phyloP scores from a whole-genome alignment of 2,797 vertebrate species.

The Lutjanus argentimaculatus region DNA sequence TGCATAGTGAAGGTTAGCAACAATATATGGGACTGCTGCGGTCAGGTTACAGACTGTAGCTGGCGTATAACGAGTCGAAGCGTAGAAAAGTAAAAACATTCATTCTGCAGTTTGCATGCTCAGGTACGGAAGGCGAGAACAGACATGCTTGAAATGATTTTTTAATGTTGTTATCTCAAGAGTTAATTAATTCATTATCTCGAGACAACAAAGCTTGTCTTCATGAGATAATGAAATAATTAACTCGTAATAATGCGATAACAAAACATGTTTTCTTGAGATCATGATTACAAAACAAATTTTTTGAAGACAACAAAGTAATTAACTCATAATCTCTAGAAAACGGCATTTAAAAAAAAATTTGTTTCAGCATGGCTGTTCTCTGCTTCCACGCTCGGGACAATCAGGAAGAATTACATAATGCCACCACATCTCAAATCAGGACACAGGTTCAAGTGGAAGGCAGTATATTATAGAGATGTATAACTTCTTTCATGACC shows the following conservation, averaged over 20 bases:
- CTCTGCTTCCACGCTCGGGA: slow-evolving; percentile 30
- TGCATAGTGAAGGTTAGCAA: slow-evolving; percentile 76
- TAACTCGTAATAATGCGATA: too few relatives aligned
- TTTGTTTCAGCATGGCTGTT: too few relatives aligned
- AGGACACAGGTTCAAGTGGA: slow-evolving; percentile 36
- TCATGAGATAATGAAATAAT: too few relatives aligned
- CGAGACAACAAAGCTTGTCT: too few relatives aligned
- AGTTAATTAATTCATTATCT: too few relatives aligned
- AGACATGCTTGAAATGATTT: too few relatives aligned
- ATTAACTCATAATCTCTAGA: too few relatives aligned
- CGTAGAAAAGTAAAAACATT: slow-evolving; percentile 59
- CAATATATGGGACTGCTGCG: slow-evolving; percentile 53
- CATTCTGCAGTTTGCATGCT: slow-evolving; percentile 47
- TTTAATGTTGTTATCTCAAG: too few relatives aligned
- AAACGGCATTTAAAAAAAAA: too few relatives aligned
- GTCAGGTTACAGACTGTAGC: slow-evolving; percentile 55
- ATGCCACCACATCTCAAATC: slow-evolving; percentile 19
- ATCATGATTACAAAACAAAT: too few relatives aligned
- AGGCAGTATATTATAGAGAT: slow-evolving; percentile 28
- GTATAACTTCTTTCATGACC: slow-evolving; percentile 8
- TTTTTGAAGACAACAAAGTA: too few relatives aligned
- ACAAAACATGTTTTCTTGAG: too few relatives aligned
- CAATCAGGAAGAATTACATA: slow-evolving; percentile 33
- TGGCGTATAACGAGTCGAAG: slow-evolving; percentile 38
- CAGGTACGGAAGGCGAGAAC: background rate